Evolutionary conservation across 2,113 vertebrate species (phyloP).

Genomic region (Rhinolophus ferrumequinum): DNA sequence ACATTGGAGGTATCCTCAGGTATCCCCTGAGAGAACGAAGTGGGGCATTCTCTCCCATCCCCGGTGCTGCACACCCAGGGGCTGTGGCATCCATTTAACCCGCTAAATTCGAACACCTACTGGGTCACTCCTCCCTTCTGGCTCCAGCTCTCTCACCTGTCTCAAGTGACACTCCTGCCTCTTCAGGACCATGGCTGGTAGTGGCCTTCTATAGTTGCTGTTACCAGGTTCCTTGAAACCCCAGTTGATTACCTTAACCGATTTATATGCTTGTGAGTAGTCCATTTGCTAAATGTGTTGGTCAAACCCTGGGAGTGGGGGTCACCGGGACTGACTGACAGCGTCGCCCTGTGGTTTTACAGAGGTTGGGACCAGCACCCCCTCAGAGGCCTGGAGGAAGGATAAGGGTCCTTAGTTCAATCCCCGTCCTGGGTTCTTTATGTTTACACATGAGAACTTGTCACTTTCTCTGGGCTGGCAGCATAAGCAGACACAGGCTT

Average conservation of each 20-base stretch:
- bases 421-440: background rate
- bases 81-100: rapidly evolving
- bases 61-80: too few species aligned
- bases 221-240: rapidly evolving
- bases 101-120: rapidly evolving
- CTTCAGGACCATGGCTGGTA: background rate
- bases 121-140: background rate
- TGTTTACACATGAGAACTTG: too few species aligned
- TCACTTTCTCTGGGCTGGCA: background rate
- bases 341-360: rapidly evolving
- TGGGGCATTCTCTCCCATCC: rapidly evolving
- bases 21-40: rapidly evolving
- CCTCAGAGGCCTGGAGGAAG: rapidly evolving
- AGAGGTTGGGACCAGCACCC: rapidly evolving
- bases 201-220: too few species aligned
- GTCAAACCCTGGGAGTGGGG: rapidly evolving
- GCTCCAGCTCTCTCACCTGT: background rate
- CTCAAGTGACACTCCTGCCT: background rate
- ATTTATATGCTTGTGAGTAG: too few species aligned
- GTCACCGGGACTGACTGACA: background rate
- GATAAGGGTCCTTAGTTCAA: rapidly evolving
- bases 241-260: rapidly evolving
- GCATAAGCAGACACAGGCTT: background rate
- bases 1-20: background rate
- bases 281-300: background rate